Percentiles rank a stretch among this genome's conserved stretches.
Conservation (phyloP, 2,113 vertebrate genomes). For the Crypturellus undulatus region DNA sequence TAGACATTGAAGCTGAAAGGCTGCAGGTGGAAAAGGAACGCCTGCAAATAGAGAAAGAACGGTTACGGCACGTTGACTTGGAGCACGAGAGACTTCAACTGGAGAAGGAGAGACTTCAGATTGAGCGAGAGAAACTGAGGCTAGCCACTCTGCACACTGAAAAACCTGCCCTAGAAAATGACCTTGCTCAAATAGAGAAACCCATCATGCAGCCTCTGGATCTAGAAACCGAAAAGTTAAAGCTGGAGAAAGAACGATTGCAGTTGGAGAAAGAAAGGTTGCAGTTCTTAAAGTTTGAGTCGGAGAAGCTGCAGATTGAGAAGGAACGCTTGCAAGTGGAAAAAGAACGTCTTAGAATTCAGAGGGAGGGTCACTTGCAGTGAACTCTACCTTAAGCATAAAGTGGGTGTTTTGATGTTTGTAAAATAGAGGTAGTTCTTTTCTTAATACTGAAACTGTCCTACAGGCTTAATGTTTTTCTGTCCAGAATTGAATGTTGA, state of each 20-base stretch:
- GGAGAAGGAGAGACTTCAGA: conserved; percentile 89
- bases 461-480: conserved; percentile 12
- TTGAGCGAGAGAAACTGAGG: conserved; percentile 88
- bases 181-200: conserved; percentile 78
- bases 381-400: conserved; percentile 38
- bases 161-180: conserved; percentile 77
- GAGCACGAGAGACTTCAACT: conserved; percentile 89
- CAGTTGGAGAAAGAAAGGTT: conserved; percentile 92
- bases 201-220: conserved; percentile 81
- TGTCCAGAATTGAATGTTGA: conserved; percentile 49
- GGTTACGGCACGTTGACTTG: conserved; percentile 84
- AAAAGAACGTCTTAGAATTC: conserved; percentile 91
- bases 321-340: conserved; percentile 93
- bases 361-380: conserved; percentile 87
- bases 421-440: conserved; percentile 55
- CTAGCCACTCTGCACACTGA: conserved; percentile 83
- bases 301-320: conserved; percentile 91
- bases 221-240: conserved; percentile 89
- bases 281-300: conserved; percentile 93
- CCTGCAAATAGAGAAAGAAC: conserved; percentile 88
- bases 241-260: conserved; percentile 91
- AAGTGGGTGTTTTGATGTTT: conserved; percentile 24
- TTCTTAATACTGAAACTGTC: conserved; percentile 39
- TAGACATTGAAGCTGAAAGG: conserved; percentile 88
- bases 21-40: conserved; percentile 91